Base-by-base conservation (phyloP, 2,888 invertebrate genomes). In the Protodeltote pygarga region DNA sequence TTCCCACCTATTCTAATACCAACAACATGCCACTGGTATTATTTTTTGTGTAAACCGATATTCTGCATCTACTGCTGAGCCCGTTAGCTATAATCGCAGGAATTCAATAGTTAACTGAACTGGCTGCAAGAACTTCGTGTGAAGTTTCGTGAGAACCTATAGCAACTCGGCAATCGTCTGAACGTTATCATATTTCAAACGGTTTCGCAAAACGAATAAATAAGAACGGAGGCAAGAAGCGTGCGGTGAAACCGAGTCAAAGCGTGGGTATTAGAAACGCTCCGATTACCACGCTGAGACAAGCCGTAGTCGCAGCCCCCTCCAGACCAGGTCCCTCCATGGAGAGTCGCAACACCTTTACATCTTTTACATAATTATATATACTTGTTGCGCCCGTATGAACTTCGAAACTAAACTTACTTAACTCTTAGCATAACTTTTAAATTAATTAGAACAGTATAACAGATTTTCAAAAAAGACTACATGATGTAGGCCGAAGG, bases 201-300 rank as follows among this genome's bases (percentile, higher is more conserved):
- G 89, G 86, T 91, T 90, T 89, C 89, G 89, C 87, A 90, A 91
- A 91, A 89, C 88, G 86, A 88, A 89, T 87, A 89, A 90, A 87
- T 83, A 91, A 85, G 88, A 91, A 87, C 84, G 82, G 74, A 87
- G 89, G 89, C 87, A 89, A 90, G 88, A 91, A 88, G 87, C 88
- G 89, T 91, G 88, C 90, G 88, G 89, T 91, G 91, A 90, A 90
- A 92, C 87, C 81, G 83, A 90, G 83, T 88, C 89, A 85, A 87
- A 90, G 89, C 89, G 89, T 87, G 87, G 86, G 87, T 92, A 92
- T 91, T 90, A 91, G 89, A 91, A 91, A 90, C 89, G 91, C 89
- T 91, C 91, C 91, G 88, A 87, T 91, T 90, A 89, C 91, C 86
- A 83, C 85, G 89, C 77, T 77, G 72, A 78, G 81, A 75, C 78